Base-by-base conservation (phyloP, 2,888 invertebrate genomes). In the Endotricha flammealis region DNA sequence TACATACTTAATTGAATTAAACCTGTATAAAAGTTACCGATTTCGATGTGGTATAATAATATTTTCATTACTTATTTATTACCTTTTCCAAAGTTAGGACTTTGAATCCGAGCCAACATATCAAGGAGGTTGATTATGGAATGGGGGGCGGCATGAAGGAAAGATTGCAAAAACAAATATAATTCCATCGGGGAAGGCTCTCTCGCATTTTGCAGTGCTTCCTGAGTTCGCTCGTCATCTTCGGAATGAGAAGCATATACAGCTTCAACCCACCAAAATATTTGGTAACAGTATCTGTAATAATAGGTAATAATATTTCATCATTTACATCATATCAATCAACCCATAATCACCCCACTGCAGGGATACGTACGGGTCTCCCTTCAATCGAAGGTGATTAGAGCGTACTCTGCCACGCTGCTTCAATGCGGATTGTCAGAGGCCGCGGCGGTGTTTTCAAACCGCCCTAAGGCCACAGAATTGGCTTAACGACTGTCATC, bases 261-360 rank as follows among this genome's bases (percentile, higher is more conserved):
- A 7, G 91, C 91, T 66, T 94, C 94, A 28, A 92, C 82, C 53
- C 92, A 91, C 91, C 94, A 92, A 63, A 94, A 94, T 60, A 94
- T 90, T 46, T 91, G 89, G 57, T 90, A 90, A 30, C 91, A 89
- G 56, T 91, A 92, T 68, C 94, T 93, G 60, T 32, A 40, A 44
- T 33, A 36, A 22, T 39, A 33, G 12, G 13, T 31, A 31, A 20
- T 32, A 39, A 17, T 12, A 6, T 8, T 28, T 28, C 2, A 29
- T 2, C 6, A 29, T n/a, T n/a, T n/a, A n/a, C n/a, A n/a, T n/a
- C n/a, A n/a, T n/a, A n/a, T n/a, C n/a, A n/a, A n/a, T n/a, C n/a
- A n/a, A n/a, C n/a, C n/a, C n/a, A n/a, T n/a, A n/a, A n/a, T n/a
- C n/a, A n/a, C n/a, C n/a, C n/a, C n/a, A n/a, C n/a, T n/a, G n/a